A percentile compares a stretch with the other conserved stretches of the same genome.
These are phyloP conservation scores for Mellilla xanthometata DNA, from an alignment of 2,888 invertebrate genomes.

Conservation along the genomic window DNA sequence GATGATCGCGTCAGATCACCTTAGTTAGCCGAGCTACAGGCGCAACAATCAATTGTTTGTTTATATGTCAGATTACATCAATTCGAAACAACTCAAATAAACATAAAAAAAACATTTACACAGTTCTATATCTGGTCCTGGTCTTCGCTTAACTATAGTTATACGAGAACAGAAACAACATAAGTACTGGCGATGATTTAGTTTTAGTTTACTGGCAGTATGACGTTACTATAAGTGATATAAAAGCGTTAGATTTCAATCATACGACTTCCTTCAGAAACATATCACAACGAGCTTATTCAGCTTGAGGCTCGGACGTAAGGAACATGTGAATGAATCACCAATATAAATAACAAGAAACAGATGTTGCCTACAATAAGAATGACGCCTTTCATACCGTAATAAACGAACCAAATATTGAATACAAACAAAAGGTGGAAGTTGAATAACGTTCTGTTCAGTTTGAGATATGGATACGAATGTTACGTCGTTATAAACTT, in stretches of 20 bases:
- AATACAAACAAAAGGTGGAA: conserved; percentile 9
- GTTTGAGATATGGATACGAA: not conserved
- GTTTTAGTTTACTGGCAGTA: too few species aligned
- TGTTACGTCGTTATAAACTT: not conserved
- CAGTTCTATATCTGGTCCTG: too few species aligned
- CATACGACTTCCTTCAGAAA: conserved; percentile 1
- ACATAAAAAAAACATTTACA: too few species aligned
- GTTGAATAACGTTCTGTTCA: not conserved
- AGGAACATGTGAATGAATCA: conserved; percentile 13
- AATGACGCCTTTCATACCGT: conserved; percentile 19
- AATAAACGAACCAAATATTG: conserved; percentile 17
- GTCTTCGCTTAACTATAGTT: too few species aligned
- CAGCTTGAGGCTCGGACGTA: conserved; percentile 5
- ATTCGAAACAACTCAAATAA: too few species aligned
- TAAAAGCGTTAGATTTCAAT: not conserved
- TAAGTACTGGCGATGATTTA: too few species aligned
- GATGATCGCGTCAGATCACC: too few species aligned
- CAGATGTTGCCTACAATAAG: conserved; percentile 20
- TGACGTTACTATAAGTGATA: too few species aligned
- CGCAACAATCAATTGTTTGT: too few species aligned
- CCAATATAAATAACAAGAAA: conserved; percentile 16
- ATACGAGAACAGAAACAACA: too few species aligned
- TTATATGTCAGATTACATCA: too few species aligned
- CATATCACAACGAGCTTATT: conserved; percentile 2
- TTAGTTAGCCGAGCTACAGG: too few species aligned